A percentile compares a stretch with the other conserved stretches of the same genome.
phyloP scores from a whole-genome alignment of 1,140 invertebrate species.

The Drosophila orosa region DNA sequence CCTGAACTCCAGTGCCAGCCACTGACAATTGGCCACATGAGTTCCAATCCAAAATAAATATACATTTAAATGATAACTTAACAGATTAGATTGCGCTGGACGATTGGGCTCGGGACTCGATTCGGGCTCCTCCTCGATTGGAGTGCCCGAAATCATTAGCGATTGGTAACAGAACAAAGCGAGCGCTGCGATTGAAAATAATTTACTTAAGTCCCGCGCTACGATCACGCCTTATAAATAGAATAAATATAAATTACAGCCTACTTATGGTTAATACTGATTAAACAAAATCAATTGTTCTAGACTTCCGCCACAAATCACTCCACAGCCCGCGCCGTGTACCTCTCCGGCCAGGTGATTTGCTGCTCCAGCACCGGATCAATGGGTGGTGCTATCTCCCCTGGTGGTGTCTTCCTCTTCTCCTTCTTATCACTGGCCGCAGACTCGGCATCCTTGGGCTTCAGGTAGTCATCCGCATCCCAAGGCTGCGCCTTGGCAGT shows the following conservation, averaged over 20 bases:
- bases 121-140: constrained; percentile 34
- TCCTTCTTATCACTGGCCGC: neutral
- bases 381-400: constrained; percentile 52
- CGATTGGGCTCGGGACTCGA: constrained; percentile 12
- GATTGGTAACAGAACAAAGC: constrained; percentile 50
- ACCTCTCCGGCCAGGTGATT: constrained; percentile 68
- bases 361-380: constrained; percentile 65
- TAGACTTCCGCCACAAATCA: constrained; percentile 53
- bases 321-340: constrained; percentile 51
- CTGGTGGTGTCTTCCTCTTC: neutral
- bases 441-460: constrained; percentile 58
- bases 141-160: constrained; percentile 32
- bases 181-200: constrained; percentile 57
- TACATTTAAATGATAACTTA: constrained; percentile 66
- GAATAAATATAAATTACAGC: constrained; percentile 80
- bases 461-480: constrained; percentile 85
- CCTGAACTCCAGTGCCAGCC: constrained; percentile 2
- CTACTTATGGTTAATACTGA: constrained; percentile 78
- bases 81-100: constrained; percentile 61
- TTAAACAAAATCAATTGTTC: constrained; percentile 63
- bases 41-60: constrained; percentile 50
- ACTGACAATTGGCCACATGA: constrained; percentile 37
- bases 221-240: constrained; percentile 74
- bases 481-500: constrained; percentile 87
- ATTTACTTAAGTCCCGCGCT: constrained; percentile 65